A percentile compares a stretch with the other conserved stretches of the same genome.
These are phyloP conservation scores for Nestor notabilis DNA, from an alignment of 2,113 vertebrate genomes.

Conservation along the genomic window DNA sequence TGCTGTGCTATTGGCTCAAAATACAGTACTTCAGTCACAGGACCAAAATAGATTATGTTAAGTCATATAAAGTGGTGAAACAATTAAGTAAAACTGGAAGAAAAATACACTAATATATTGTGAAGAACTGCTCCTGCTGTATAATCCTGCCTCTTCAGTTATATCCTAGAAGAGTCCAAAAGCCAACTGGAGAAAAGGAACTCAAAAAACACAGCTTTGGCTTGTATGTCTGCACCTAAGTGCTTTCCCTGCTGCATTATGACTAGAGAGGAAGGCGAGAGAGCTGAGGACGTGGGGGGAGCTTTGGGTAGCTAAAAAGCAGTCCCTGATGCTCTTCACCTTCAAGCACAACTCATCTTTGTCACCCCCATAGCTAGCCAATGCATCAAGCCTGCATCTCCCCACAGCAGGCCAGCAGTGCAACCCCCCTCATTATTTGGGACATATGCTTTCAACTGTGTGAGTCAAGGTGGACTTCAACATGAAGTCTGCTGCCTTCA, in stretches of 20 bases:
- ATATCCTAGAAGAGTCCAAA: not conserved
- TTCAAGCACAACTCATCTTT: not conserved
- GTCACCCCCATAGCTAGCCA: not conserved
- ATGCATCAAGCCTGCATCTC: not conserved
- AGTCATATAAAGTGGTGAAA: not conserved
- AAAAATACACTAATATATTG: not conserved
- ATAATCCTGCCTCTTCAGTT: not conserved
- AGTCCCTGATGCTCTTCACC: not conserved
- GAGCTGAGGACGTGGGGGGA: not conserved
- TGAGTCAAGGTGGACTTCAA: not conserved
- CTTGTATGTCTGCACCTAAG: not conserved
- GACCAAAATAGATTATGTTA: not conserved
- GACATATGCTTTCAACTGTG: rapidly evolving
- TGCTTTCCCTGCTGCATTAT: not conserved
- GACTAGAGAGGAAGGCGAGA: not conserved
- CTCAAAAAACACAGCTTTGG: not conserved
- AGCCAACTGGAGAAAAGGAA: not conserved
- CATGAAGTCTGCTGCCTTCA: not conserved
- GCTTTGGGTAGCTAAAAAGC: not conserved
- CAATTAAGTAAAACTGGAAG: not conserved
- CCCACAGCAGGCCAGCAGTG: not conserved
- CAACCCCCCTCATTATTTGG: not conserved
- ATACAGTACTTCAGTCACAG: not conserved
- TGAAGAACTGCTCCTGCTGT: not conserved
- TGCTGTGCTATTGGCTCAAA: not conserved